These are phyloP conservation scores for Mimas tiliae DNA, from an alignment of 2,888 invertebrate species.

Conservation along the genomic window DNA sequence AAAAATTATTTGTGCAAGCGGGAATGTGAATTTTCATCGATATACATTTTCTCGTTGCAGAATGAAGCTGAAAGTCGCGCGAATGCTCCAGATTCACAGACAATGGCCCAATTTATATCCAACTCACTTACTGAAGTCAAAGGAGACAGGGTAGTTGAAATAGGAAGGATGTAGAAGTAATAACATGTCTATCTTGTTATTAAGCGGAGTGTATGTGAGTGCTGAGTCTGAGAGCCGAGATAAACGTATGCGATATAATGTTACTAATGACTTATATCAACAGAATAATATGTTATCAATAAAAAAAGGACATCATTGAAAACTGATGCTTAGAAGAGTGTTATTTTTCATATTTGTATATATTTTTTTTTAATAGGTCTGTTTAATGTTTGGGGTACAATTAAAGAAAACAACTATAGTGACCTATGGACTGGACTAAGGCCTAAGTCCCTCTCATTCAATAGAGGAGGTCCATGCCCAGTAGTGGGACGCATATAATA, in stretches of 20 bases:
- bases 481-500: too few species aligned
- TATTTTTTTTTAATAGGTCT: too few species aligned
- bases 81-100: slow-evolving; percentile 82
- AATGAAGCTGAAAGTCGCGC: slow-evolving; percentile 70
- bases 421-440: too few species aligned
- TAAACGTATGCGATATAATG: background rate
- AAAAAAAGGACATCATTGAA: too few species aligned
- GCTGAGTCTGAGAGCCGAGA: background rate
- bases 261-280: background rate
- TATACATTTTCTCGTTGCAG: slow-evolving; percentile 63
- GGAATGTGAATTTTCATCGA: slow-evolving; percentile 45
- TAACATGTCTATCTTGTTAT: slow-evolving; percentile 35
- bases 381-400: too few species aligned
- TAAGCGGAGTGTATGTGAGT: background rate
- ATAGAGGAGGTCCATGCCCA: too few species aligned
- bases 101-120: slow-evolving; percentile 85
- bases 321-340: too few species aligned
- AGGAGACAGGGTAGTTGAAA: slow-evolving; percentile 63
- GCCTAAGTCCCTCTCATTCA: too few species aligned
- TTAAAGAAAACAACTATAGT: too few species aligned
- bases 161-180: slow-evolving; percentile 57
- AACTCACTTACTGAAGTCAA: slow-evolving; percentile 81
- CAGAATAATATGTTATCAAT: too few species aligned
- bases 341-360: too few species aligned
- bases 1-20: slow-evolving; percentile 44